These are phyloP conservation scores for Tipula lateralis DNA, from an alignment of 2,888 invertebrate genomes.

Conservation along the genomic window DNA sequence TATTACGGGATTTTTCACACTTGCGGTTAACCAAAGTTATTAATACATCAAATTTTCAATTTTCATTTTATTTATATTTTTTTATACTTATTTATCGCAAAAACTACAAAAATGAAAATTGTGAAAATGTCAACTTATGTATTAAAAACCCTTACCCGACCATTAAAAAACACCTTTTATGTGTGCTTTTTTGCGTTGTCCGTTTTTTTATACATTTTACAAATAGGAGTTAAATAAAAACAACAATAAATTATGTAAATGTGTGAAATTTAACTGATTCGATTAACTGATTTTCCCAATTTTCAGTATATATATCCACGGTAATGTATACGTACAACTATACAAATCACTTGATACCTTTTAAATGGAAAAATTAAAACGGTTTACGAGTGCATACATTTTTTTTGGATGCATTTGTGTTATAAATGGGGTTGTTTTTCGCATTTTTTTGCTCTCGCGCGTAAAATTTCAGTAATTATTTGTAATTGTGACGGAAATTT, in stretches of 20 bases:
- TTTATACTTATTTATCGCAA: not conserved
- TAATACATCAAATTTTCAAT: constrained; percentile 20
- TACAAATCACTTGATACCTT: not conserved
- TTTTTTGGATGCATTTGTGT: not conserved
- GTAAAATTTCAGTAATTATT: not conserved
- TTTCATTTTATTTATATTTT: not conserved
- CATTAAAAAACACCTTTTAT: not conserved
- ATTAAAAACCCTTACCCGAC: no score
- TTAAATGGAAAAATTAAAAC: not conserved
- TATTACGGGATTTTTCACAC: not conserved
- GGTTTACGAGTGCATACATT: not conserved
- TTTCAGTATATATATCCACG: not conserved
- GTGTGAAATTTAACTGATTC: constrained; percentile 31
- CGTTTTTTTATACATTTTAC: not conserved
- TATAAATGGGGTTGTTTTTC: not conserved
- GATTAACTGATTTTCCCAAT: constrained; percentile 31
- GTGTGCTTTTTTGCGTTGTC: not conserved
- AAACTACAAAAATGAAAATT: not conserved
- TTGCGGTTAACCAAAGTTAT: constrained; percentile 24
- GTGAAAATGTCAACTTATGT: not conserved
- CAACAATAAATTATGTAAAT: constrained; percentile 30
- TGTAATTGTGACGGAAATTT: constrained; percentile 24
- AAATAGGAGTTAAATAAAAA: constrained; percentile 25
- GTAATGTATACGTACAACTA: not conserved
- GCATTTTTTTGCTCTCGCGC: not conserved